Evolutionary conservation across 2,797 vertebrate genomes (phyloP).

Genomic region (Linurgus olivaceus): DNA sequence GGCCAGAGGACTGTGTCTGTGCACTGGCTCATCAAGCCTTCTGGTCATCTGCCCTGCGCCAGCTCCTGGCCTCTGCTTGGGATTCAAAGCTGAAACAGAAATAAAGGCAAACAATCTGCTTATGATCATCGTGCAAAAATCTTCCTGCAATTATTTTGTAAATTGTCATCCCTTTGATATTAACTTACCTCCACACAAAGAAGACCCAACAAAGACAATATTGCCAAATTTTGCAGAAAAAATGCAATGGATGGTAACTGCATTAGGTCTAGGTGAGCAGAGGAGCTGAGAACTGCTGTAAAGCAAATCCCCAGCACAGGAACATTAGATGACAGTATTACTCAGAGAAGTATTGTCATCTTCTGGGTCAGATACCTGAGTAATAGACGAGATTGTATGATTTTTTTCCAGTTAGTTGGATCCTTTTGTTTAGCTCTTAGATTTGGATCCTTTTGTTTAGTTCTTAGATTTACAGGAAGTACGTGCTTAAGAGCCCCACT

Average conservation of each 20-base stretch:
- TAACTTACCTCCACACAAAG: neutral
- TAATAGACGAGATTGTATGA: neutral
- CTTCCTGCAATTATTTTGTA: neutral
- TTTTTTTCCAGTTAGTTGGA: neutral
- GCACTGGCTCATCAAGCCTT: neutral
- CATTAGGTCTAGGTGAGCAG: neutral
- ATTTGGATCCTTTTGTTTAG: neutral
- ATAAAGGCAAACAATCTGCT: neutral
- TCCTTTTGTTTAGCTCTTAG: neutral
- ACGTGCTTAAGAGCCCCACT: accelerated
- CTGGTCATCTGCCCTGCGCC: neutral
- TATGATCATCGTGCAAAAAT: neutral
- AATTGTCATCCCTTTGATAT: neutral
- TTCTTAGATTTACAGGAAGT: neutral
- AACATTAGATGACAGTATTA: neutral
- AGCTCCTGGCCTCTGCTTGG: accelerated
- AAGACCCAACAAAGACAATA: neutral
- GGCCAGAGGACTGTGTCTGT: neutral
- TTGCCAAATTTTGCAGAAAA: neutral
- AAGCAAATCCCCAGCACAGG: neutral
- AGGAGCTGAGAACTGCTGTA: neutral
- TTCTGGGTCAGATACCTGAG: neutral
- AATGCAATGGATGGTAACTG: neutral
- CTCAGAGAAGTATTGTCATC: neutral
- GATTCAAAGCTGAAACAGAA: neutral